Base-by-base conservation (phyloP, 2,797 vertebrate genomes). In the Alauda arvensis region DNA sequence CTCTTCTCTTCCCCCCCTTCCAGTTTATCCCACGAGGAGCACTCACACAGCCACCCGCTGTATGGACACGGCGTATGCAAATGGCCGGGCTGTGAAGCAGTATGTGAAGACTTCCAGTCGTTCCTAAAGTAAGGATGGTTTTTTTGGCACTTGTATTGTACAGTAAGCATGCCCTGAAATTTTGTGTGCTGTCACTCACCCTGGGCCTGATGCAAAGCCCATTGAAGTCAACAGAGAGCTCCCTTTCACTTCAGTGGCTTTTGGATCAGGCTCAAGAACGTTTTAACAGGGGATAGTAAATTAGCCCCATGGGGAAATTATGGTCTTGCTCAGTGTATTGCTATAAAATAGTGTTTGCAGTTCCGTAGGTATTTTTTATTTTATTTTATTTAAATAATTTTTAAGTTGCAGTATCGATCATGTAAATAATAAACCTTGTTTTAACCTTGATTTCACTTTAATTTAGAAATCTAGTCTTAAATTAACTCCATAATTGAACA, bases 1-100 rank as follows among this genome's bases (percentile, higher is more conserved):
- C 75, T 52, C 37, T 37, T 37, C 37, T 83, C 63, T 76, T 29
- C 62, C 94, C 86, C 83, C 85, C 70, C 77, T 94, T 94, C 57
- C 94, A 99, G 99, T 94, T 97, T 98, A 82, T 96, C 97, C 62
- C 96, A 98, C 24, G 99, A 99, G 87, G 99, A 99, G 83, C 98
- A 96, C 78, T 97, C 98, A 29, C 97, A 99, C 94, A 98, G 97
- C 95, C 99, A 99, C 88, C 98, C 99, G 19, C 98, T 99, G 81
- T 99, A 99, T 4, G 99, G 99, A 90, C 99, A 99, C 24, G 99
- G 99, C 0, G 99, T 99, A 40, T 99, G 99, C 98, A 99, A 99
- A 94, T 99, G 99, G 99, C 99, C 99, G 0, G 99, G 99, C 94
- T 99, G 99, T 68, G 99, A 99, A 97, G 99, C 98, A 2, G 98